A percentile compares a stretch with the other conserved stretches of the same genome.
These are phyloP conservation scores for Myotis pilosus DNA, from an alignment of 2,797 vertebrate genomes.

Conservation along the genomic window DNA sequence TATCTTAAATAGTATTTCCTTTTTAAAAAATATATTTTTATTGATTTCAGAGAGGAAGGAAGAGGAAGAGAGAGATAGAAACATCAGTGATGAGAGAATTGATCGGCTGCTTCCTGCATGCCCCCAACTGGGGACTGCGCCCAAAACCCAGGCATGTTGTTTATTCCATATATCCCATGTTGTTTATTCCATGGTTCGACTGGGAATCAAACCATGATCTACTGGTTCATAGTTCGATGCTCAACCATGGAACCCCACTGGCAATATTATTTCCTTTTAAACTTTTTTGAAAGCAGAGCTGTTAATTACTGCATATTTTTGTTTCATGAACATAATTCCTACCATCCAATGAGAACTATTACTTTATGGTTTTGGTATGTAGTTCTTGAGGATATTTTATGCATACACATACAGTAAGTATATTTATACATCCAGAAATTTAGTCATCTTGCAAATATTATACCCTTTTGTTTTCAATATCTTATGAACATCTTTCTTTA, in stretches of 20 bases:
- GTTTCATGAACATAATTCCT: neutral
- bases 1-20: neutral
- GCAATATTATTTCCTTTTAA: slow-evolving; percentile 7
- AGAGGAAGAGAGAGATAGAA: too few species aligned
- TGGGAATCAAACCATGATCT: too few species aligned
- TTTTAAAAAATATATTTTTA: too few species aligned
- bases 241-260: too few species aligned
- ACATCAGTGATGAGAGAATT: too few species aligned
- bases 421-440: neutral
- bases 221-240: too few species aligned
- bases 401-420: neutral
- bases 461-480: neutral
- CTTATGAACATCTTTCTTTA: neutral
- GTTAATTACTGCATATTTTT: neutral
- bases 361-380: neutral
- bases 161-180: too few species aligned
- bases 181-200: too few species aligned
- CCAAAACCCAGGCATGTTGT: too few species aligned
- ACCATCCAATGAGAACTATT: neutral
- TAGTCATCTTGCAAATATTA: neutral
- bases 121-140: too few species aligned
- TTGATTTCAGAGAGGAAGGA: too few species aligned
- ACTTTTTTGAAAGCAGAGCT: slow-evolving; percentile 1
- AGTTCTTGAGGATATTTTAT: slow-evolving; percentile 34
- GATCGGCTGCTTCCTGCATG: too few species aligned